Conservation (phyloP, 2,797 vertebrate species). For the Sebastes itinus region DNA sequence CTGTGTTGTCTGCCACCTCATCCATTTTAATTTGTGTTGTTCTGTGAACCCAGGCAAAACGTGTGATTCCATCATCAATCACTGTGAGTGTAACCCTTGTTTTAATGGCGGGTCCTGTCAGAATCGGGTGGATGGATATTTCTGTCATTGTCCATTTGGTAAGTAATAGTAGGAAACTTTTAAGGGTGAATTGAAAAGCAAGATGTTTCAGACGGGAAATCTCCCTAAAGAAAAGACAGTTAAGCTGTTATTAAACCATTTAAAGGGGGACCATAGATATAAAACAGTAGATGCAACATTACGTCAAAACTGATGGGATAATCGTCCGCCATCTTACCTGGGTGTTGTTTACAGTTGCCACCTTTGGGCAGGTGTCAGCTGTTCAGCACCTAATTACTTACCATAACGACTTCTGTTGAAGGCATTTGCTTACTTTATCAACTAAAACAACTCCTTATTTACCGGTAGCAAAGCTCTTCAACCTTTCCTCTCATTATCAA, state of each 20-base stretch:
- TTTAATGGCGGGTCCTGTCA: conserved; percentile 99
- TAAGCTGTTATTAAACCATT: conserved; percentile 13
- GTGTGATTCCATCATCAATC: conserved; percentile 95
- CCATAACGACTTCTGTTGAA: too few relatives aligned
- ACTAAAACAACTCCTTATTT: too few relatives aligned
- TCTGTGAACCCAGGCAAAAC: conserved; percentile 90
- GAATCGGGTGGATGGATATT: conserved; percentile 94
- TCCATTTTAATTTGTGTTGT: conserved; percentile 85
- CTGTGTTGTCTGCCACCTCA: conserved; percentile 72
- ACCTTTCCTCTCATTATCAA: too few relatives aligned
- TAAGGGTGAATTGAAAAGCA: conserved; percentile 44
- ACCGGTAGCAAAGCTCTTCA: too few relatives aligned
- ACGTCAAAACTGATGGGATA: too few relatives aligned
- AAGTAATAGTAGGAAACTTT: conserved; percentile 79
- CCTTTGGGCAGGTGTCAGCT: too few relatives aligned
- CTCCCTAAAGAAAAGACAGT: conserved; percentile 28
- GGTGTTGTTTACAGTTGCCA: too few relatives aligned
- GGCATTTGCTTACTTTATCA: too few relatives aligned
- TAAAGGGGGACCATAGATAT: conserved; percentile 14
- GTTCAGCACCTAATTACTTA: too few relatives aligned
- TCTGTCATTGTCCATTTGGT: conserved; percentile 98
- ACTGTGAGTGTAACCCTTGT: conserved; percentile 98
- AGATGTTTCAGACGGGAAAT: conserved; percentile 22
- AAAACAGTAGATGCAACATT: too few relatives aligned
- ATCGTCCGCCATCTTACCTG: accelerated